Evolutionary conservation across 2,113 vertebrate species (phyloP).

Genomic region (Glaucomys volans): DNA sequence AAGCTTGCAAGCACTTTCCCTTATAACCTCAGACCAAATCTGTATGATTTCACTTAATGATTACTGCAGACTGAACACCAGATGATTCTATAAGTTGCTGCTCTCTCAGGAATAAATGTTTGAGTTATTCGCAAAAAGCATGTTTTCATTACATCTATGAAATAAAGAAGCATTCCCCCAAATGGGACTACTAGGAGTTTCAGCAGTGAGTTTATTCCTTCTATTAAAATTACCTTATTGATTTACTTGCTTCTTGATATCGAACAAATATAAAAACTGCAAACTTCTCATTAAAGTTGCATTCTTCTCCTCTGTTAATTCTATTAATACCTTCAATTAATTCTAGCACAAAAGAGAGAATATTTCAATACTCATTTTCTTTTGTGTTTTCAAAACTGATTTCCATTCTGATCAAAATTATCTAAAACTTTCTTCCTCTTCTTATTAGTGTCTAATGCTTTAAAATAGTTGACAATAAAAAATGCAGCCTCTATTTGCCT

Average conservation of each 20-base stretch:
- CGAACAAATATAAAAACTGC: neutral
- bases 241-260: neutral
- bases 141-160: neutral
- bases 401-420: neutral
- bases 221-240: neutral
- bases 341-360: neutral
- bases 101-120: neutral
- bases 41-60: neutral
- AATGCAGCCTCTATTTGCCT: neutral
- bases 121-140: neutral
- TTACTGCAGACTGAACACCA: neutral
- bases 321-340: neutral
- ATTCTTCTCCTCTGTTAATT: neutral
- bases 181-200: neutral
- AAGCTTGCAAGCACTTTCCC: neutral
- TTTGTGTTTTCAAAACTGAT: neutral
- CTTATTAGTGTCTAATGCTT: neutral
- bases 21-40: neutral
- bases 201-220: neutral
- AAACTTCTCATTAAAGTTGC: neutral
- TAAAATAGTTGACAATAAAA: neutral
- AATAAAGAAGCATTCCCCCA: neutral
- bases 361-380: neutral
- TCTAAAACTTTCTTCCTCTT: rapidly evolving
- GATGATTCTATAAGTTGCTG: neutral